These are phyloP conservation scores for Oryzias dopingdopingensis DNA, from an alignment of 2,797 vertebrate genomes.

Conservation along the genomic window DNA sequence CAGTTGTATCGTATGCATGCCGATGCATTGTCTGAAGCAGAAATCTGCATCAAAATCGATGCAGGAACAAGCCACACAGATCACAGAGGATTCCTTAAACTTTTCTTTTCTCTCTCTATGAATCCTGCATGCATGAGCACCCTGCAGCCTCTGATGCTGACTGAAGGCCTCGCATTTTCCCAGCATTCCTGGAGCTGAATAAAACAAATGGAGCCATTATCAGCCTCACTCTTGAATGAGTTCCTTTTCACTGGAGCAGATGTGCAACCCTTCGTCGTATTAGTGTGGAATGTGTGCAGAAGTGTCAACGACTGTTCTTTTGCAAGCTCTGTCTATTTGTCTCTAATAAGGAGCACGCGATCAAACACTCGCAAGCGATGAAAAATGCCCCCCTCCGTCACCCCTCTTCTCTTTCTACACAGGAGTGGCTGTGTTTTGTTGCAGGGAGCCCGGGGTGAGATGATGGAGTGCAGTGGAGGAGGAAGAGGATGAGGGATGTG, in stretches of 20 bases:
- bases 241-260: conserved; percentile 11
- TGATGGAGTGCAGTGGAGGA: conserved; percentile 21
- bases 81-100: too few species aligned
- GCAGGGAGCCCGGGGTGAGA: conserved; percentile 20
- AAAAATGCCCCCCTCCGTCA: conserved; percentile 7
- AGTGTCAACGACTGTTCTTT: conserved; percentile 38
- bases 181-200: conserved; percentile 3
- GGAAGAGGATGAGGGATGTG: conserved; percentile 43
- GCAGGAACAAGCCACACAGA: too few species aligned
- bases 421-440: conserved; percentile 25
- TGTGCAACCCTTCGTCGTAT: conserved; percentile 15
- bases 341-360: conserved; percentile 39
- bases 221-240: conserved; percentile 8
- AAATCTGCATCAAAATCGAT: too few species aligned
- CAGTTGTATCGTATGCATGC: too few species aligned
- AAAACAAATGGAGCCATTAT: neutral
- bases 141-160: conserved; percentile 10
- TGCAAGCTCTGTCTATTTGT: conserved; percentile 18
- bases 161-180: conserved; percentile 30
- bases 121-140: conserved; percentile 6
- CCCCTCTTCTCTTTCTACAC: neutral
- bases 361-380: conserved; percentile 29
- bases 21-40: too few species aligned
- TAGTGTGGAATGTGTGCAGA: conserved; percentile 30
- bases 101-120: too few species aligned